Conservation (phyloP, 2,888 invertebrate species). For the Shargacucullia verbasci region DNA sequence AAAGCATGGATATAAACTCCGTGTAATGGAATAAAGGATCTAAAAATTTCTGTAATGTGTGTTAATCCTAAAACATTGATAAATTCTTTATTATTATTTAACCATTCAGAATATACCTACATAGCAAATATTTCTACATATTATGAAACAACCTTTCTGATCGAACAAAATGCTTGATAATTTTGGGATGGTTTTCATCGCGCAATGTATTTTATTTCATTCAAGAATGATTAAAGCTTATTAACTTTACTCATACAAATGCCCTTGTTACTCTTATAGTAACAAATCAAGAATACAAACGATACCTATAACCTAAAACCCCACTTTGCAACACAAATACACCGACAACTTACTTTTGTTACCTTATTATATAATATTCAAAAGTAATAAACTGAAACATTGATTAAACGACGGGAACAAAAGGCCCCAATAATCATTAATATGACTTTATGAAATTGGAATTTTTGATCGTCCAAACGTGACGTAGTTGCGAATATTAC, state of each 20-base stretch:
- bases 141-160: conserved; percentile 1
- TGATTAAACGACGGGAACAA: conserved; percentile 51
- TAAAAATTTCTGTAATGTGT: too few species aligned
- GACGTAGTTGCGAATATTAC: conserved; percentile 26
- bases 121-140: background rate
- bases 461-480: conserved; percentile 51
- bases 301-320: conserved; percentile 1
- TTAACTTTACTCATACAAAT: conserved; percentile 19
- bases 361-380: conserved; percentile 46
- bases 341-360: conserved; percentile 18
- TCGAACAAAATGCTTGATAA: background rate
- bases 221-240: conserved; percentile 1
- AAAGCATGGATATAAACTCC: too few species aligned
- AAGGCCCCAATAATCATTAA: conserved; percentile 56
- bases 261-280: background rate
- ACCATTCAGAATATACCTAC: too few species aligned
- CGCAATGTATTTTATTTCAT: conserved; percentile 13
- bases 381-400: conserved; percentile 53
- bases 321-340: conserved; percentile 29
- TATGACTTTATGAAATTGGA: conserved; percentile 58
- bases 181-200: conserved; percentile 4
- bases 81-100: too few species aligned
- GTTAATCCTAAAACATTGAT: too few species aligned
- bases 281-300: conserved; percentile 16
- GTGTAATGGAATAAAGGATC: too few species aligned